Conservation (phyloP, 1,140 invertebrate species). For the Nephotettix cincticeps region DNA sequence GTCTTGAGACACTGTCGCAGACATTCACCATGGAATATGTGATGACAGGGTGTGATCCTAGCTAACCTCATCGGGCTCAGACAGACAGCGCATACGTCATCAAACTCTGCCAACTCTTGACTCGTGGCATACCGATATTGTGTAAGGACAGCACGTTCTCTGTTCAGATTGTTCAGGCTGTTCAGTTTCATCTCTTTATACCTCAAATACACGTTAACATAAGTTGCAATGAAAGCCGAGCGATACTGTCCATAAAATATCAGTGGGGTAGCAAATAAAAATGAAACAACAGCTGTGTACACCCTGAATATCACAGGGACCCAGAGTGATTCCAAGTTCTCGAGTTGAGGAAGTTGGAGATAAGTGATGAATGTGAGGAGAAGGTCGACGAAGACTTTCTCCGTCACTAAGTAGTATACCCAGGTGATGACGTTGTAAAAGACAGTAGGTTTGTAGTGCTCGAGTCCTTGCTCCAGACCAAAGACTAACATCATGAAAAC, state of each 20-base stretch:
- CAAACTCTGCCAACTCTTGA: slow-evolving; percentile 63
- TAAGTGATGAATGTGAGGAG: slow-evolving; percentile 57
- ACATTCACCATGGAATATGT: slow-evolving; percentile 75
- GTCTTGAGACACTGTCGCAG: slow-evolving; percentile 65
- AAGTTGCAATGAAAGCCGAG: slow-evolving; percentile 58
- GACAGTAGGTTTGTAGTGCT: slow-evolving; percentile 68
- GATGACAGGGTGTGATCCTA: slow-evolving; percentile 70
- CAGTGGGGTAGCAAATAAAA: slow-evolving; percentile 54
- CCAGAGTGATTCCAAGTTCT: slow-evolving; percentile 66
- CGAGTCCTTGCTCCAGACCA: slow-evolving; percentile 69
- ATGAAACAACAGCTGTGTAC: slow-evolving; percentile 55
- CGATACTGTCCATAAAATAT: slow-evolving; percentile 56
- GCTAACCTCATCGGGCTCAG: slow-evolving; percentile 63
- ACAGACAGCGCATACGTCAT: slow-evolving; percentile 76
- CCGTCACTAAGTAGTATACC: slow-evolving; percentile 69
- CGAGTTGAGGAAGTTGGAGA: slow-evolving; percentile 60
- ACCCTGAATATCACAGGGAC: slow-evolving; percentile 60
- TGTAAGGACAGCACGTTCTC: slow-evolving; percentile 59
- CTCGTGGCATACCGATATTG: slow-evolving; percentile 63
- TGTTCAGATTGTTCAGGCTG: slow-evolving; percentile 53
- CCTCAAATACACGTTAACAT: slow-evolving; percentile 67
- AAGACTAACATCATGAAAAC: slow-evolving; percentile 74
- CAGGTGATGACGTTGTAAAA: slow-evolving; percentile 64
- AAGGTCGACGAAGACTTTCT: slow-evolving; percentile 66
- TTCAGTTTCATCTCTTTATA: slow-evolving; percentile 59